These are phyloP conservation scores for Plectus sambesii DNA, from an alignment of 1,140 invertebrate genomes.

Conservation along the genomic window DNA sequence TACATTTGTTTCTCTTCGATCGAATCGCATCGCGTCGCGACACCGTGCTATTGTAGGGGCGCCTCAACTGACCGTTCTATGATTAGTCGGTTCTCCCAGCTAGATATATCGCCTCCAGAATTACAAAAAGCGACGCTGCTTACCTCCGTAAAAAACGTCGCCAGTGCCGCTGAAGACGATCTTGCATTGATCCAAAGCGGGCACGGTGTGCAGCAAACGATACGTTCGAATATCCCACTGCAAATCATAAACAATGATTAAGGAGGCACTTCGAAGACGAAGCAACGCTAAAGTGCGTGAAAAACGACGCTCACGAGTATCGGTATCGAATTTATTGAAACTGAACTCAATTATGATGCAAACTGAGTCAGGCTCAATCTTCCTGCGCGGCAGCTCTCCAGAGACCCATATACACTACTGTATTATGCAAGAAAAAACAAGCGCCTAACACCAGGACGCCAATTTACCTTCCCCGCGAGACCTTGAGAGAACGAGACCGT, in stretches of 20 bases:
- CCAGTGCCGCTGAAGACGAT: conserved; percentile 53
- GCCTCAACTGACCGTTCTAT: neutral
- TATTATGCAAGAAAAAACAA: too few relatives aligned
- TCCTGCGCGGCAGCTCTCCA: too few relatives aligned
- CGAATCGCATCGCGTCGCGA: conserved; percentile 16
- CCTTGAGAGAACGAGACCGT: too few relatives aligned
- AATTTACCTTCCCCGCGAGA: too few relatives aligned
- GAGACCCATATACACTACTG: too few relatives aligned
- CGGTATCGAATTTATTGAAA: too few relatives aligned
- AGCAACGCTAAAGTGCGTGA: too few relatives aligned
- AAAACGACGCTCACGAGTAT: too few relatives aligned
- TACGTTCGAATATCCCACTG: conserved; percentile 89
- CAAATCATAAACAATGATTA: conserved; percentile 66
- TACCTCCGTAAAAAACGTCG: conserved; percentile 53
- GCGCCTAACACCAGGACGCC: too few relatives aligned
- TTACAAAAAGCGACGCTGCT: conserved; percentile 21
- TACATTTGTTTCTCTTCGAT: conserved; percentile 17
- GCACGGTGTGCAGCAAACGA: conserved; percentile 80
- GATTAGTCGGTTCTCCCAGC: conserved; percentile 1
- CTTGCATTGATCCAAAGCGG: conserved; percentile 71
- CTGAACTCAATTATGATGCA: too few relatives aligned
- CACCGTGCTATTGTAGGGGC: conserved; percentile 29
- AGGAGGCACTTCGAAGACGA: too few relatives aligned
- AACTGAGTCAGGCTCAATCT: too few relatives aligned
- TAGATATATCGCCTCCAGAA: neutral